Percentiles rank a stretch among this genome's conserved stretches.
phyloP scores from a whole-genome alignment of 2,113 vertebrate genomes.

The Scytalopus superciliaris region DNA sequence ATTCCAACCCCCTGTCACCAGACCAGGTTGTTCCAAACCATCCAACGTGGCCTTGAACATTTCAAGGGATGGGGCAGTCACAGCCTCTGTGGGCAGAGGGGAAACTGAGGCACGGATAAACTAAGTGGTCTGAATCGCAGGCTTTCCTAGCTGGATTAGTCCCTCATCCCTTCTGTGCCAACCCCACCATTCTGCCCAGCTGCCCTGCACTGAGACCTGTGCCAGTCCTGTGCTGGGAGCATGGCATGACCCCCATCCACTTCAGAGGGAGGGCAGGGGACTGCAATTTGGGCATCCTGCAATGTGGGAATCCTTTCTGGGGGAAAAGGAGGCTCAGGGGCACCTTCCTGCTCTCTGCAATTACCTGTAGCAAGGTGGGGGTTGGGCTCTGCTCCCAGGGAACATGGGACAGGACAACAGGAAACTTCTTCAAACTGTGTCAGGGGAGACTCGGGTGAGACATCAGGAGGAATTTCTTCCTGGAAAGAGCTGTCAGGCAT shows the following conservation, averaged over 20 bases:
- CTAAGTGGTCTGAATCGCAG: neutral
- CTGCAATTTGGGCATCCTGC: neutral
- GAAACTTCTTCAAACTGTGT: neutral
- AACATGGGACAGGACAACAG: neutral
- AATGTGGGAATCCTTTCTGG: neutral
- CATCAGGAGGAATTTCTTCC: neutral
- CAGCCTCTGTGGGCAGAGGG: neutral
- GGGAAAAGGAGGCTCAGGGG: neutral
- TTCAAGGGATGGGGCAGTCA: neutral
- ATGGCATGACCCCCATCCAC: rapidly evolving
- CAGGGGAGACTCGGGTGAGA: neutral
- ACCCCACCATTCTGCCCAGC: neutral
- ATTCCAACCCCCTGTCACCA: rapidly evolving
- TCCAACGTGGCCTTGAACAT: neutral
- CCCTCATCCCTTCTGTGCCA: neutral
- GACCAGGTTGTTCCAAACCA: neutral
- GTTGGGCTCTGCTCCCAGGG: neutral
- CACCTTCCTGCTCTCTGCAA: neutral
- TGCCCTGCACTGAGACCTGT: neutral
- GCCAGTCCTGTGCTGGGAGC: neutral
- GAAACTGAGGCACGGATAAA: neutral
- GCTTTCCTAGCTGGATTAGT: neutral
- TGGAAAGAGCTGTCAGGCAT: neutral
- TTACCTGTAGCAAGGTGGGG: neutral
- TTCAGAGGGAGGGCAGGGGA: rapidly evolving